Evolutionary conservation across 2,113 vertebrate genomes (phyloP), one percentile per base, ranked within the genome.

Genomic region (Sinocyclocheilus rhinocerous): DNA sequence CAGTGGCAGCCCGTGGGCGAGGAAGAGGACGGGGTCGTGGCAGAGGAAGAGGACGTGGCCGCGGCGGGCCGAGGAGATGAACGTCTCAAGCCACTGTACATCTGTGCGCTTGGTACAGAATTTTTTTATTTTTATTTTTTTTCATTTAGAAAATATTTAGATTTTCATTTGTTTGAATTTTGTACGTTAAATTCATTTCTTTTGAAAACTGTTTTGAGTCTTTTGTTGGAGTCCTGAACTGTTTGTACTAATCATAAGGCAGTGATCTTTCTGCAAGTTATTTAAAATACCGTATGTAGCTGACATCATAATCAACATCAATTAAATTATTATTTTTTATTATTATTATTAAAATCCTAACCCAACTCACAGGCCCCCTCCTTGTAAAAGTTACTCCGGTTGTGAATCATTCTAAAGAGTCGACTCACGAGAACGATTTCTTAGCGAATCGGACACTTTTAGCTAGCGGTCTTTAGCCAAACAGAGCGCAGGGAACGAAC

Each of bases 51-150:
- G 98, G 98, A 84, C 87, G 95, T 86, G 95, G 95, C 5, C 93
- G 97, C 91, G 98, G 98, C 5, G 98, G 98, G 26, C 97, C 98
- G 0, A 95, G 98, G 79, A 97, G 98, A 96, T 99, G 96, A 97
- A 90, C 87, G 26, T 84, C 80, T 52, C 72, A n/a, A 67, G 7
- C 82, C 85, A n/a, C 81, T 85, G 81, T 89, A 79, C 5, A 86
- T 87, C 93, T 83, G 76, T 86, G 61, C 88, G 93, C 94, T 94
- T 95, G 96, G 95, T 96, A 96, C 94, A 96, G 94, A 91, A 94
- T 90, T 95, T 95, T 9, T 86, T 90, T 73, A 1, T 95, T 9
- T 86, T 90, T 73, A 1, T 92, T 93, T 90, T 75, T 78, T 9
- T 76, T 50, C 78, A 45, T 61, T 81, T 86, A 73, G 80, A 92